phyloP scores from a whole-genome alignment of 2,797 vertebrate species.

The Eutrigla gurnardus region DNA sequence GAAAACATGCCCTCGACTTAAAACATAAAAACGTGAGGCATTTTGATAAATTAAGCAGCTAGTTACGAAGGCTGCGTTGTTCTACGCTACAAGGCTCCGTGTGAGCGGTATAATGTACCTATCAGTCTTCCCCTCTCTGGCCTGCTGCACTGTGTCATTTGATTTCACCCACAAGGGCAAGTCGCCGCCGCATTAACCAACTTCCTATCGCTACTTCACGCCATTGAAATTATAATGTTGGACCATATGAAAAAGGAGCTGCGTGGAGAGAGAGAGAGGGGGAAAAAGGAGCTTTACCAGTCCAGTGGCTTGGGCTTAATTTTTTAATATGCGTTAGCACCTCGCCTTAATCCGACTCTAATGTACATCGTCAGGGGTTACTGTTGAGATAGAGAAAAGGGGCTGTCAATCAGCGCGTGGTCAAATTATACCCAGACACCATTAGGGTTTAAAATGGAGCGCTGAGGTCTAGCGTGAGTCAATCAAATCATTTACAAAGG shows the following conservation, averaged over 20 bases:
- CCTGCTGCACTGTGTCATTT: constrained; percentile 76
- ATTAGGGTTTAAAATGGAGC: constrained; percentile 86
- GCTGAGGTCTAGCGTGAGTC: constrained; percentile 83
- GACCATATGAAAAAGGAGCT: constrained; percentile 66
- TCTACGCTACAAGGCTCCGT: constrained; percentile 55
- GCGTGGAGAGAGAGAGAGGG: neutral
- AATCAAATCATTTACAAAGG: constrained; percentile 83
- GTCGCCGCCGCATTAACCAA: constrained; percentile 74
- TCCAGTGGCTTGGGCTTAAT: constrained; percentile 84
- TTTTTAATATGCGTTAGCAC: constrained; percentile 88
- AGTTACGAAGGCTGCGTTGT: constrained; percentile 80
- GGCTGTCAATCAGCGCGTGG: constrained; percentile 86
- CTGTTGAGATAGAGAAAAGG: constrained; percentile 86
- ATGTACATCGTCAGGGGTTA: constrained; percentile 88
- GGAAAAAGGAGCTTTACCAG: constrained; percentile 73
- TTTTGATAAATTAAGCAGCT: constrained; percentile 82
- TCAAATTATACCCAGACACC: constrained; percentile 89
- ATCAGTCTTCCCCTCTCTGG: constrained; percentile 65
- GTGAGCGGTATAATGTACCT: constrained; percentile 68
- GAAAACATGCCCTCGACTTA: constrained; percentile 72
- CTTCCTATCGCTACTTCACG: constrained; percentile 76
- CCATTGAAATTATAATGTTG: constrained; percentile 78
- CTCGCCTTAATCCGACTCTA: constrained; percentile 88
- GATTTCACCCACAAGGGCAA: constrained; percentile 80
- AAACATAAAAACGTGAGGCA: constrained; percentile 64